Base-by-base conservation (phyloP, 2,113 vertebrate species). In the Miniopterus natalensis region DNA sequence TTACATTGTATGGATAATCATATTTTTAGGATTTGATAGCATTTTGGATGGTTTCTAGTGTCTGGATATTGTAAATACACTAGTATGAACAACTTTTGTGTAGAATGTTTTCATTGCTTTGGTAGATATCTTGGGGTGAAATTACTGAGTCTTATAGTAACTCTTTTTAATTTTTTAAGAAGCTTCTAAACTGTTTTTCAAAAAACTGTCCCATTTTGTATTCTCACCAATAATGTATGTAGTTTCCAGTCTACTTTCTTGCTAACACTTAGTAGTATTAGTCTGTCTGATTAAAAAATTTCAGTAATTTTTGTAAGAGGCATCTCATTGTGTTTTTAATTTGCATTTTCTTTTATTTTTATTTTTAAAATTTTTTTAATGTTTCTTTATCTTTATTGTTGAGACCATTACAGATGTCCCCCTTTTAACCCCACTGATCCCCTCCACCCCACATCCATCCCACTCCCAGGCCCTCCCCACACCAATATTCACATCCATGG, bases 211-310 rank as follows among this genome's bases (percentile, higher is more conserved):
- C 9, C 29, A 71, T 84, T 66, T 94, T 88, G 36, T 70, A 51
- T 12, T 78, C 61, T 47, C 10, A 55, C 29, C 11, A 47, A 47
- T 27, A n/a, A 29, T 47, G 5, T 51, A 29, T 40, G 9, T 21
- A 21, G 10, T 42, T 92, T 73, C 17, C 17, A 71, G 27, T 84
- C 71, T 88, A 1, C 27, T 74, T 68, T n/a, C 42, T 51, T 74
- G 23, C 1, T 27, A 92, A 21, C 25, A 31, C 49, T 92, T 74
- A 27, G 7, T 66, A 57, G 1, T 47, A 17, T 75, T 21, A 7
- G 14, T 92, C 6, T 90, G 17, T 53, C 65, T 88, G 23, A 92
- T 71, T 42, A 71, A 89, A n/a, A 57, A 49, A 85, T 74, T 95
- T 77, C 29, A 61, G 42, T 85, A 21, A 73, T 36, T 74, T 84